Percentiles rank a stretch among this genome's conserved stretches.
Evolutionary conservation across 2,888 invertebrate genomes (phyloP).

Genomic region (Megalurothrips usitatus): DNA sequence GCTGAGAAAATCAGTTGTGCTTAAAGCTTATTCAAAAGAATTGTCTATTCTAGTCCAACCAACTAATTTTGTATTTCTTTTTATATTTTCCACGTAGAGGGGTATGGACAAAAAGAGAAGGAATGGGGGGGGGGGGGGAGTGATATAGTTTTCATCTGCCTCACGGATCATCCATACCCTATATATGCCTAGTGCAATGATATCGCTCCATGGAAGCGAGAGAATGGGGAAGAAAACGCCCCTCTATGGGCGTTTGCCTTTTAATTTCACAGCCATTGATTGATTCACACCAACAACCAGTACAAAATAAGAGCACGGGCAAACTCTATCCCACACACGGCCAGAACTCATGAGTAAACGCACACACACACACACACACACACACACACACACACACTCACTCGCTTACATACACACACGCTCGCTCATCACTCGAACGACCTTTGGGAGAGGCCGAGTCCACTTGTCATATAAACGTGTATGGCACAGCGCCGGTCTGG

Average conservation of each 20-base stretch:
- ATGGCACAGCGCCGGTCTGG: background rate
- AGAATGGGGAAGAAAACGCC: background rate
- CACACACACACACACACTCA: background rate
- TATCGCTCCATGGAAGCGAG: too few species aligned
- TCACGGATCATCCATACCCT: too few species aligned
- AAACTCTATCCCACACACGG: too few species aligned
- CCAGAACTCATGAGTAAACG: background rate
- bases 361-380: background rate
- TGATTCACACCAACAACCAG: background rate
- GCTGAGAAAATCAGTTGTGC: background rate
- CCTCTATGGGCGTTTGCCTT: background rate
- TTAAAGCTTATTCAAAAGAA: background rate
- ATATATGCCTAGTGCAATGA: too few species aligned
- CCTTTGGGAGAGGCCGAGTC: background rate
- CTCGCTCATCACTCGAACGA: background rate
- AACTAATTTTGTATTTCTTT: background rate
- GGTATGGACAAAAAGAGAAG: too few species aligned
- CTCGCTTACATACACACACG: background rate
- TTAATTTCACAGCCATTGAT: slow-evolving; percentile 8
- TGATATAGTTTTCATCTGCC: too few species aligned
- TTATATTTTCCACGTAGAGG: background rate
- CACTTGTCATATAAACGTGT: too few species aligned
- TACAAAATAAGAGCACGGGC: too few species aligned
- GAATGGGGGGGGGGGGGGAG: too few species aligned
- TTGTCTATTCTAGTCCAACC: background rate